Percentiles rank a stretch among this genome's conserved stretches.
Conservation (phyloP, 2,888 invertebrate species). For the Lasioglossum villosulum region DNA sequence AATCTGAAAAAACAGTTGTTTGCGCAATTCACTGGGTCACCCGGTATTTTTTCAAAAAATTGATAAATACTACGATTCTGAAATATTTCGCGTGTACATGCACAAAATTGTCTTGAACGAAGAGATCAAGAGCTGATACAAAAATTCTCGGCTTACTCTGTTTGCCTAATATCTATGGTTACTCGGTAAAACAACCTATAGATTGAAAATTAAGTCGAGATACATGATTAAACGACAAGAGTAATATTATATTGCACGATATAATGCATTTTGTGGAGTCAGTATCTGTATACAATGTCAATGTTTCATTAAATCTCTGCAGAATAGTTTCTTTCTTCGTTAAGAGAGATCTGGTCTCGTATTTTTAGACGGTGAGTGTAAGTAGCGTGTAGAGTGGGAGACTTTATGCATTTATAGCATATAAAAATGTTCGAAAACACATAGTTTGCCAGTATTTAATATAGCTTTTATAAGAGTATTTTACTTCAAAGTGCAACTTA, state of each 20-base stretch:
- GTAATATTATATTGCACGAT: not conserved
- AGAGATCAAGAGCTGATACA: not conserved
- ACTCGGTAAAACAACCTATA: not conserved
- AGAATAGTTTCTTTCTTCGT: constrained; percentile 4
- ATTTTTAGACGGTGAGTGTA: constrained; percentile 10
- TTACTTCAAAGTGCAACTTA: not conserved
- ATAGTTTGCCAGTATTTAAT: not conserved
- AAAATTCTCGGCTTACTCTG: not conserved
- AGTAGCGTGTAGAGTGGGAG: not conserved
- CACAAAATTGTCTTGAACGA: not conserved
- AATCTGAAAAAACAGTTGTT: not conserved
- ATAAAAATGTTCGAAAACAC: not conserved
- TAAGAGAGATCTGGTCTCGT: not conserved
- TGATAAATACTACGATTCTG: not conserved
- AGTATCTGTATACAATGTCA: not conserved
- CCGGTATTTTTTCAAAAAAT: not conserved
- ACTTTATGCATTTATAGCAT: not conserved
- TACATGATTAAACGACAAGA: not conserved
- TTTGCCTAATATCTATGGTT: not conserved
- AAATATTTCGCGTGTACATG: not conserved
- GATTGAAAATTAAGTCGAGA: not conserved
- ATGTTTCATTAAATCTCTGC: not conserved
- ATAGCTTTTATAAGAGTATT: not conserved
- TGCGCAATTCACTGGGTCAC: not conserved
- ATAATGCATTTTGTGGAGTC: not conserved